A percentile compares a stretch with the other conserved stretches of the same genome.
phyloP scores from a whole-genome alignment of 2,113 vertebrate genomes.

The Datnioides undecimradiatus region DNA sequence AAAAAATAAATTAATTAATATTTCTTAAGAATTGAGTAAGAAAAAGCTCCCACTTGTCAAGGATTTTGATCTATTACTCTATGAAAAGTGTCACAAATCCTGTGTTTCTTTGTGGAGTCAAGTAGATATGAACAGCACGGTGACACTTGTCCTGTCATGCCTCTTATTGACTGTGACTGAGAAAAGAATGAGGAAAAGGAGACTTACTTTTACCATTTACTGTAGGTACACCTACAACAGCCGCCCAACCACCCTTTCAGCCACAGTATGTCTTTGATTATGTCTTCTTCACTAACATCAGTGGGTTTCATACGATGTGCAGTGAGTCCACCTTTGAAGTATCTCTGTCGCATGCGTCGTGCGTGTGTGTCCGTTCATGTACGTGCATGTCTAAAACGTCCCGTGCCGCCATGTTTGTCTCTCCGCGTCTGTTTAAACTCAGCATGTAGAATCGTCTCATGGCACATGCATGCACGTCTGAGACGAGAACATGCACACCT shows the following conservation, averaged over 20 bases:
- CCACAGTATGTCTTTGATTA: constrained; percentile 80
- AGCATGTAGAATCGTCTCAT: constrained; percentile 39
- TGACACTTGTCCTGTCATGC: constrained; percentile 11
- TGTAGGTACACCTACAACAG: constrained; percentile 80
- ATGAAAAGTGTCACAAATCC: neutral
- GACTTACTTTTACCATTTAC: constrained; percentile 68
- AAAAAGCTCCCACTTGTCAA: neutral
- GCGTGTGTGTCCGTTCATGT: neutral
- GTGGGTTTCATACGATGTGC: constrained; percentile 53
- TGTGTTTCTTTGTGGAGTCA: neutral
- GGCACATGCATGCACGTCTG: constrained; percentile 14
- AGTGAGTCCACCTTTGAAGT: constrained; percentile 30
- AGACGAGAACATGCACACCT: neutral
- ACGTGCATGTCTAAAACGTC: constrained; percentile 6
- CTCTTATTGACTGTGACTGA: constrained; percentile 47
- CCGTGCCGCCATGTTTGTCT: neutral
- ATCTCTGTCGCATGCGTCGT: constrained; percentile 43
- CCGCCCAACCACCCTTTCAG: constrained; percentile 76
- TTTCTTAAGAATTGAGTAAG: neutral
- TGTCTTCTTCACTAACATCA: constrained; percentile 69
- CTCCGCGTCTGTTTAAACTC: neutral
- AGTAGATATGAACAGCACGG: neutral
- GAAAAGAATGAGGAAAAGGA: constrained; percentile 66
- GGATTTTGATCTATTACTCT: neutral
- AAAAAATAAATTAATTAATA: no score